A percentile compares a stretch with the other conserved stretches of the same genome.
Evolutionary conservation across 2,888 invertebrate genomes (phyloP).

Genomic region (Tigriopus californicus): DNA sequence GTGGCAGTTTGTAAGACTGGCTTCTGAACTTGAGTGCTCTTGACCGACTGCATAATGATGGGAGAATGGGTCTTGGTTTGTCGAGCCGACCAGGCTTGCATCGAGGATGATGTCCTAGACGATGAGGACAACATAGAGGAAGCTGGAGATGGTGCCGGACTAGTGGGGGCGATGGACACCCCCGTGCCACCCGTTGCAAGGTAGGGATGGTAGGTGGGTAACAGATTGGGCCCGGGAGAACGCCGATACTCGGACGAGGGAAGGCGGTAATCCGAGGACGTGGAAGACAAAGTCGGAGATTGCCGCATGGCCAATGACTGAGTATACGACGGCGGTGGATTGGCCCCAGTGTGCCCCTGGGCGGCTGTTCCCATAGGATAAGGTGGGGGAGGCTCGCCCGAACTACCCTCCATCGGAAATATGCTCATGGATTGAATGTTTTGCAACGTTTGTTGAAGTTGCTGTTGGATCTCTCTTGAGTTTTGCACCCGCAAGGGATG

Average conservation of each 20-base stretch:
- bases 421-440: conserved; percentile 47
- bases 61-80: conserved; percentile 79
- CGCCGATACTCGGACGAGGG: conserved; percentile 54
- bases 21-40: conserved; percentile 80
- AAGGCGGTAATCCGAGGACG: conserved; percentile 57
- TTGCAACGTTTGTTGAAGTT: conserved; percentile 70
- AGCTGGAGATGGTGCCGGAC: conserved; percentile 57
- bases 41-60: conserved; percentile 90
- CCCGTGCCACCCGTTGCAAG: not conserved
- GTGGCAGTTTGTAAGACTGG: conserved; percentile 83
- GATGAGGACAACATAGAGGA: conserved; percentile 3
- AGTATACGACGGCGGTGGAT: conserved; percentile 61
- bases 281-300: conserved; percentile 58
- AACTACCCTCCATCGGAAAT: conserved; percentile 29
- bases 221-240: conserved; percentile 7
- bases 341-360: conserved; percentile 34
- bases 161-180: conserved; percentile 53
- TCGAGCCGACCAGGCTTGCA: conserved; percentile 62
- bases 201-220: conserved; percentile 15
- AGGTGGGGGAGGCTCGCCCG: conserved; percentile 47
- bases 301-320: conserved; percentile 70
- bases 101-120: not conserved
- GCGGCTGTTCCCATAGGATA: conserved; percentile 34
- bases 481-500: conserved; percentile 23
- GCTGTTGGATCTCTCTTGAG: conserved; percentile 61